Evolutionary conservation across 2,888 invertebrate genomes (phyloP).

Genomic region (Lepidonotus clava): DNA sequence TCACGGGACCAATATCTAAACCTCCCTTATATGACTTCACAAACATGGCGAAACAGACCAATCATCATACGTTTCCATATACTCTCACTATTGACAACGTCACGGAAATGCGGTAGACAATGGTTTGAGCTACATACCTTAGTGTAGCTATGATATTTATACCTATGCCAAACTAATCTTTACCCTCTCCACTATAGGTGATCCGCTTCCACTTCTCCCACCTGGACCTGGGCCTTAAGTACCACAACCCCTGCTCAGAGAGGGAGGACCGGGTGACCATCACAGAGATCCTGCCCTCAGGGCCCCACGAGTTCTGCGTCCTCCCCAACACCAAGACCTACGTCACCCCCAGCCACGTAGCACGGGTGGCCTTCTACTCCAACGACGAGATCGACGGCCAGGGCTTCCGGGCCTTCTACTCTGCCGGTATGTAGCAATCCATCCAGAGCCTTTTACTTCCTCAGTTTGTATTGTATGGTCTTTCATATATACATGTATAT

Average conservation of each 20-base stretch:
- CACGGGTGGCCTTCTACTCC: constrained; percentile 70
- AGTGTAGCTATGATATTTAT: too few relatives aligned
- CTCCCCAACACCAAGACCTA: constrained; percentile 70
- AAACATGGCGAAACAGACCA: too few relatives aligned
- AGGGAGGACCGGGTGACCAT: constrained; percentile 71
- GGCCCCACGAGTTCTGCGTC: constrained; percentile 68
- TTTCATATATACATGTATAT: too few relatives aligned
- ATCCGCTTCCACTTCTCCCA: constrained; percentile 72
- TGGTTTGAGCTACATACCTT: too few relatives aligned
- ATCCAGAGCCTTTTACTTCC: too few relatives aligned
- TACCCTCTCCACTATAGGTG: constrained; percentile 66
- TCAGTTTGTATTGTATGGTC: too few relatives aligned
- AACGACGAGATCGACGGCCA: constrained; percentile 72
- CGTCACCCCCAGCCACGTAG: constrained; percentile 69
- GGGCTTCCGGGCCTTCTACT: constrained; percentile 75
- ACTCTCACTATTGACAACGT: too few relatives aligned
- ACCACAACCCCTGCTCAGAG: constrained; percentile 67
- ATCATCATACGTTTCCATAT: too few relatives aligned
- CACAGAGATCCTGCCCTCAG: constrained; percentile 66
- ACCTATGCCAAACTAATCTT: too few relatives aligned
- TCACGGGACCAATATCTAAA: too few relatives aligned
- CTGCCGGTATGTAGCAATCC: constrained; percentile 68
- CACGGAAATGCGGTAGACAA: too few relatives aligned
- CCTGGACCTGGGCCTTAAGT: constrained; percentile 71
- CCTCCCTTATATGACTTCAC: too few relatives aligned